Conservation (phyloP, 2,888 invertebrate genomes). For the Pollenia labialis region DNA sequence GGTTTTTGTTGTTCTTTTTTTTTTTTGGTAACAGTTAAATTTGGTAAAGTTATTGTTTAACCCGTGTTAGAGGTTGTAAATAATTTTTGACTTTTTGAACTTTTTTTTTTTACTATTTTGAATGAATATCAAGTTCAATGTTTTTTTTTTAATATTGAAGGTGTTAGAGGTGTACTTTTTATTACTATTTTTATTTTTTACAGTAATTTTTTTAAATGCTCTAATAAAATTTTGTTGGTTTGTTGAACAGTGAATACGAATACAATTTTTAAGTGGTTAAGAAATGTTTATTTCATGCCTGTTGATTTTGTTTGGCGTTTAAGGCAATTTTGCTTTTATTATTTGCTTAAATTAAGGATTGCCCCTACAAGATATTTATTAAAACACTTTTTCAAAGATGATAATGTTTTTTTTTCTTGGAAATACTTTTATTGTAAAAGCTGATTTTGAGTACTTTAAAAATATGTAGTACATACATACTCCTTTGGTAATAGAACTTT, state of each 20-base stretch:
- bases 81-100: slow-evolving; percentile 56
- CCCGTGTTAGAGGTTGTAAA: slow-evolving; percentile 37
- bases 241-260: slow-evolving; percentile 17
- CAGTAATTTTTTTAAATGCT: slow-evolving; percentile 39
- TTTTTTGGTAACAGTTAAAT: slow-evolving; percentile 62
- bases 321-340: neutral
- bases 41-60: slow-evolving; percentile 34
- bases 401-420: no score
- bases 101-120: slow-evolving; percentile 36
- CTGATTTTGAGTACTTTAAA: no score
- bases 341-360: no score
- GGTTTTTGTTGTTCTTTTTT: slow-evolving; percentile 25
- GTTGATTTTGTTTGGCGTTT: neutral
- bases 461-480: no score
- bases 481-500: no score
- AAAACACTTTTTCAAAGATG: no score
- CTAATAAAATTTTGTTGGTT: slow-evolving; percentile 2
- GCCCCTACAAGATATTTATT: no score
- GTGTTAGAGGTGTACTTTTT: slow-evolving; percentile 1
- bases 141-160: slow-evolving; percentile 28
- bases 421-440: no score
- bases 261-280: neutral
- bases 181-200: neutral
- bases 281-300: neutral
- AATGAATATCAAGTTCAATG: slow-evolving; percentile 69